Base-by-base conservation (phyloP, 2,797 vertebrate species). In the Catharus ustulatus region DNA sequence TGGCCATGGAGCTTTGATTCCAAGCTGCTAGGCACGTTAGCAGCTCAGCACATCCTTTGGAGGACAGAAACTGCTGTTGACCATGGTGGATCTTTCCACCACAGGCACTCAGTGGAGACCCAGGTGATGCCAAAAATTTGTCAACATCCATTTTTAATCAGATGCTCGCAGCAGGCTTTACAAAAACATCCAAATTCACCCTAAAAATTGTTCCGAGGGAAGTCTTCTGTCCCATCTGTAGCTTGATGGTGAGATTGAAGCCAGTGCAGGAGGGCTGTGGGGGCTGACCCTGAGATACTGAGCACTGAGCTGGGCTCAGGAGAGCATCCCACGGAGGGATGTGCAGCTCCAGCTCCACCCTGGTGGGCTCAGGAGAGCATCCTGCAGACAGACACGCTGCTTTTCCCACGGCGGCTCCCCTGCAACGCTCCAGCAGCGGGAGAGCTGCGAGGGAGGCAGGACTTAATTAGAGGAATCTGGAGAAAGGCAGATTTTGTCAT, bases 401-500 rank as follows among this genome's bases (percentile, higher is more conserved):
- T 38, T 80, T 42, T 58, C 59, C 91, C 89, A 63, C 6, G 1
- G 46, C 3, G 17, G 23, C 69, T 92, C 69, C 69, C 90, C 84
- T 89, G 84, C 78, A 72, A 14, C 1, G 36, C 81, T 93, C 84
- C 83, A 81, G 57, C 81, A 84, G 85, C 54, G 1, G 1, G 49
- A 82, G 26, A 88, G 78, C 84, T 73, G 90, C 16, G 74, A 87
- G 84, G 94, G 95, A 94, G 88, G 93, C 78, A 95, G 94, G 93
- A 92, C 94, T 96, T 93, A 95, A 96, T 96, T 89, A 95, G 93
- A 91, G 89, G 91, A 81, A 96, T 94, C 79, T 94, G 93, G 89
- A 95, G 93, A 95, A 95, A 96, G 94, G 94, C 93, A 94, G 93
- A 96, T 96, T 96, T 96, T 96, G 96, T 96, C 95, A 96, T 96